Base-by-base conservation (phyloP, 2,113 vertebrate species). In the Oncorhynchus clarkii region DNA sequence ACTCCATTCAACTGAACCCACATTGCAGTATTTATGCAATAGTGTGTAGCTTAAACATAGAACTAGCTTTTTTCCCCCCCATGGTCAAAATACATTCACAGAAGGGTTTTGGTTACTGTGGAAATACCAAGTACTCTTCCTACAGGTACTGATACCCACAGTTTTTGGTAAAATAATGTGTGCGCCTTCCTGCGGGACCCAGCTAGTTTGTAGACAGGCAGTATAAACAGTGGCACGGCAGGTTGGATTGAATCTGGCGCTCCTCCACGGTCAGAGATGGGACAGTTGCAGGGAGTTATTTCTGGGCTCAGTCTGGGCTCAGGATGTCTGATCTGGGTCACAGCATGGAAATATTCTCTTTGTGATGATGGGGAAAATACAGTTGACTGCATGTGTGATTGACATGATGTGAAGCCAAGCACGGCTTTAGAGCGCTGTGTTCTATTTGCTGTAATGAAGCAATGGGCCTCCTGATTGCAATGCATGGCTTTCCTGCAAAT, bases 301-400 rank as follows among this genome's bases (percentile, higher is more conserved):
- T 67, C 65, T 67, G 65, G 31, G 29, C 65, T 67, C 29, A 11
- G 62, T 16, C 67, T 45, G 67, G 31, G 39, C 9, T 45, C 39
- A 45, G 39, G 39, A 45, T 45, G 39, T 45, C 31, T 68, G 14
- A 45, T 31, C 31, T 68, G 67, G 67, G 31, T 68, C 67, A 54
- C 29, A 34, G 67, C 31, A n/a, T 34, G 67, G 67, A 67, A 67
- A 67, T 67, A 31, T 67, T 67, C 26, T 27, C 27, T 67, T 65
- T 67, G 31, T 67, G 26, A 20, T 68, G 67, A 34, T 39, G 12
- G 31, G 31, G 31, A n/a, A 68, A 39, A 34, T 34, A 54, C 18
- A 45, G 67, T 31, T n/a, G 4, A 18, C 20, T 12, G 26, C 29
- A 39, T 6, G 31, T 34, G 66, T 68, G 66, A 67, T 67, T 68